Evolutionary conservation across 2,888 invertebrate species (phyloP), one percentile per base, ranked within the genome.

Genomic region (Silvanus unidentatus): DNA sequence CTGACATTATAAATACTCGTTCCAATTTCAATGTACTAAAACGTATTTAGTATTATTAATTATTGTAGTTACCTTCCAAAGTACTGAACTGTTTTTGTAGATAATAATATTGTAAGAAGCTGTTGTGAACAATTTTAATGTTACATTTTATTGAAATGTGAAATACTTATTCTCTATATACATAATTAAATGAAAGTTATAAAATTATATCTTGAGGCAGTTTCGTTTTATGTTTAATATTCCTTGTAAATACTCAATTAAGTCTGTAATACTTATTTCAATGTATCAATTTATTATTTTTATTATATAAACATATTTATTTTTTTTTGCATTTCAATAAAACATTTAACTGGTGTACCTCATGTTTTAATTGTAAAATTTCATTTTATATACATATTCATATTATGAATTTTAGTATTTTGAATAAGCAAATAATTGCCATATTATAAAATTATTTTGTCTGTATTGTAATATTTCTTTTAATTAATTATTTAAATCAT

Each of bases 11-110:
- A 32, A 32, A 32, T 32, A 32, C 32, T 32, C 32, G 13, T 32
- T 32, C n/a, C 13, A 32, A 12, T 12, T 12, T 32, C 32, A 12
- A 22, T 5, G 22, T 22, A 22, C 22, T 12, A 32, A 32, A 28
- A 28, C 28, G n/a, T 32, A 32, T 32, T 12, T 37, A 37, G 37
- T 37, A 37, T 37, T 37, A 37, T 15, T 37, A 15, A 37, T 47
- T n/a, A n/a, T 32, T 39, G 51, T 57, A 50, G 54, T 54, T 57
- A 54, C 54, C 50, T 52, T 49, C 45, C 50, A 53, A 50, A 52
- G 57, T 57, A 57, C 57, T 57, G 57, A 55, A 50, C 40, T 43
- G 40, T 40, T 48, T 47, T 53, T 32, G 32, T 32, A 32, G 32
- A 12, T 32, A 32, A 32, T 32, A 32, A 12, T 32, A 32, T 8